Conservation (phyloP, 2,888 invertebrate species). For the Cremastinae sp. region DNA sequence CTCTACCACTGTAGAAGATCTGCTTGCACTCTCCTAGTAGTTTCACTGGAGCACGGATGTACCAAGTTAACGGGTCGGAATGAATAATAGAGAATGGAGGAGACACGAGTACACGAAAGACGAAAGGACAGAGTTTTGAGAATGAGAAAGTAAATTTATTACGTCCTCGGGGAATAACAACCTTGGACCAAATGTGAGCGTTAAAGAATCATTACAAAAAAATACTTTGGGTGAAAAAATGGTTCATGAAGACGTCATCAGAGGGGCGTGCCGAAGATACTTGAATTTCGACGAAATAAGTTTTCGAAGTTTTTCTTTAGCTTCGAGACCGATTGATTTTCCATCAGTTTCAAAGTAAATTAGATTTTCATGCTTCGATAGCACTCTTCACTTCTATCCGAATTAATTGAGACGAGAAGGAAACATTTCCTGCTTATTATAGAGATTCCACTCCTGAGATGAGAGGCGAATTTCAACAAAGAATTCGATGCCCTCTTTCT, state of each 20-base stretch:
- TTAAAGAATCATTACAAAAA: conserved; percentile 23
- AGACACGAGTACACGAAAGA: conserved; percentile 38
- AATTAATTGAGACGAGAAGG: conserved; percentile 26
- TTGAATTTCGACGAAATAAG: neutral
- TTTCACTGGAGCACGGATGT: conserved; percentile 57
- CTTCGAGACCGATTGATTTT: too few relatives aligned
- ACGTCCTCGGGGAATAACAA: conserved; percentile 33
- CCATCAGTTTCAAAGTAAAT: neutral
- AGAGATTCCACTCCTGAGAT: conserved; percentile 36
- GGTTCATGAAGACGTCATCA: neutral
- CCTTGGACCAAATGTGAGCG: conserved; percentile 6
- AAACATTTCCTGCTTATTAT: conserved; percentile 35
- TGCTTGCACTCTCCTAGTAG: conserved; percentile 40
- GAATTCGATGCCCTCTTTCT: conserved; percentile 48
- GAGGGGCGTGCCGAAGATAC: neutral
- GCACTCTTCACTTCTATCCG: neutral
- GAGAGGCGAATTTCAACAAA: conserved; percentile 53
- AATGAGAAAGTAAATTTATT: conserved; percentile 46
- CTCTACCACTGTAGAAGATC: conserved; percentile 32
- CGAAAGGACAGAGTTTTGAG: conserved; percentile 19
- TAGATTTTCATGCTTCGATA: neutral
- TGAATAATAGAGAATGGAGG: conserved; percentile 61
- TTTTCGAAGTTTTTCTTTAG: neutral
- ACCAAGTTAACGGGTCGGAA: conserved; percentile 67
- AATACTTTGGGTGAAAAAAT: neutral